These are phyloP conservation scores for Lucilia sericata DNA, from an alignment of 1,140 invertebrate genomes.

Conservation along the genomic window DNA sequence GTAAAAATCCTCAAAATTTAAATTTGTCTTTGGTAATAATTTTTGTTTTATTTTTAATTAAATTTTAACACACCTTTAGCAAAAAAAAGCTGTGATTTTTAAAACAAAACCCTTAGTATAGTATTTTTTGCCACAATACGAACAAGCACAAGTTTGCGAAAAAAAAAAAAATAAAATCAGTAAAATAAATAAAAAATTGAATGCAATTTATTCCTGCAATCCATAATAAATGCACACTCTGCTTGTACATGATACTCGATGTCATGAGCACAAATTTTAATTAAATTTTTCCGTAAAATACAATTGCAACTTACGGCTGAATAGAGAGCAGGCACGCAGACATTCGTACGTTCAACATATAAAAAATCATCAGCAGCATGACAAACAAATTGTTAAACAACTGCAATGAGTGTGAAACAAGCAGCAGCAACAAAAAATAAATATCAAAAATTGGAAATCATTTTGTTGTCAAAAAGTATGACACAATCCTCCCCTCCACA, in stretches of 20 bases:
- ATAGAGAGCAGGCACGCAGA: not conserved
- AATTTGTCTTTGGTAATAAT: too few relatives aligned
- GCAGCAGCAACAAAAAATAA: not conserved
- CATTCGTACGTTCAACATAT: not conserved
- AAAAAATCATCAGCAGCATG: not conserved
- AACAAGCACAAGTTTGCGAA: too few relatives aligned
- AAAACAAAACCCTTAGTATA: too few relatives aligned
- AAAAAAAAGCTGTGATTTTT: too few relatives aligned
- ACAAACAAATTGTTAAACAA: slow-evolving; percentile 6
- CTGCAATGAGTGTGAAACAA: not conserved
- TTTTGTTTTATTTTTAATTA: too few relatives aligned
- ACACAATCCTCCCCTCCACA: not conserved
- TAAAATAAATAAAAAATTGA: not conserved
- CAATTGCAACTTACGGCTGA: not conserved
- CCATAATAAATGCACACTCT: not conserved
- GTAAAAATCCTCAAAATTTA: too few relatives aligned
- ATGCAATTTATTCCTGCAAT: not conserved
- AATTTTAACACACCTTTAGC: too few relatives aligned
- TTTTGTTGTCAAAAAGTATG: not conserved
- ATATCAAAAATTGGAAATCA: not conserved
- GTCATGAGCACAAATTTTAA: slow-evolving; percentile 10
- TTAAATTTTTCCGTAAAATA: not conserved
- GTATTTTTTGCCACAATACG: too few relatives aligned
- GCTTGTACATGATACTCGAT: not conserved
- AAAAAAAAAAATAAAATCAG: too few relatives aligned